A percentile compares a stretch with the other conserved stretches of the same genome.
phyloP scores from a whole-genome alignment of 2,888 invertebrate species.

The Rhabditophanes sp. region DNA sequence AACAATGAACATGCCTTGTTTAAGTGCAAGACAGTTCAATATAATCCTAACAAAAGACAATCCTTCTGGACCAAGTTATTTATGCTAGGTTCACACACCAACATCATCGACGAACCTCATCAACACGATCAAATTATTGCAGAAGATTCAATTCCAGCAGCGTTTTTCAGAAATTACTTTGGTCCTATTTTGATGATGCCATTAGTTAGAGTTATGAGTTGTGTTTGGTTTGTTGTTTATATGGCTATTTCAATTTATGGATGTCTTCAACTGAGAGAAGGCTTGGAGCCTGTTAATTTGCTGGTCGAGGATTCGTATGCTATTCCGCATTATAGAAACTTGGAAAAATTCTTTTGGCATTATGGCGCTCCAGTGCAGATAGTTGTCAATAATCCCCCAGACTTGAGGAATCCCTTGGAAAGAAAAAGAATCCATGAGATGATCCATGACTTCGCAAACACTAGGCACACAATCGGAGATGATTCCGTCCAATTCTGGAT shows the following conservation, averaged over 20 bases:
- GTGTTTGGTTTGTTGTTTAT: constrained; percentile 40
- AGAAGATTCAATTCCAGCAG: not conserved
- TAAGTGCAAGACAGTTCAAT: too few species aligned
- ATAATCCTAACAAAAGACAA: too few species aligned
- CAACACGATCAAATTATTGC: constrained; percentile 1
- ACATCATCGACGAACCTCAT: not conserved
- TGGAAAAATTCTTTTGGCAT: constrained; percentile 41
- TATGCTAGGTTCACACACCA: not conserved
- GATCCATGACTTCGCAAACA: constrained; percentile 37
- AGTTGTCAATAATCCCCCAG: constrained; percentile 41
- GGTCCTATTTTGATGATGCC: constrained; percentile 43
- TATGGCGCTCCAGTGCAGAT: constrained; percentile 37
- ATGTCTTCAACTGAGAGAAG: constrained; percentile 28
- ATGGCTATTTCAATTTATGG: constrained; percentile 37
- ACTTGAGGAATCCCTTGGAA: constrained; percentile 24
- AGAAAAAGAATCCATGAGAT: constrained; percentile 23
- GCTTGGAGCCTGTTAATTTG: constrained; percentile 37
- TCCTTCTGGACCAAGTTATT: constrained; percentile 1
- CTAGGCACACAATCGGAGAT: constrained; percentile 39
- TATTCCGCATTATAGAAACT: constrained; percentile 34
- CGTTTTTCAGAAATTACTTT: constrained; percentile 13
- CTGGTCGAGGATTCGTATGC: constrained; percentile 40
- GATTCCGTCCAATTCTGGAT: constrained; percentile 42
- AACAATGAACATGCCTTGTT: too few species aligned
- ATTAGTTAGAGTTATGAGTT: constrained; percentile 23